Percentiles rank a stretch among this genome's conserved stretches.
phyloP scores from a whole-genome alignment of 2,888 invertebrate genomes.

The Helobdella robusta region DNA sequence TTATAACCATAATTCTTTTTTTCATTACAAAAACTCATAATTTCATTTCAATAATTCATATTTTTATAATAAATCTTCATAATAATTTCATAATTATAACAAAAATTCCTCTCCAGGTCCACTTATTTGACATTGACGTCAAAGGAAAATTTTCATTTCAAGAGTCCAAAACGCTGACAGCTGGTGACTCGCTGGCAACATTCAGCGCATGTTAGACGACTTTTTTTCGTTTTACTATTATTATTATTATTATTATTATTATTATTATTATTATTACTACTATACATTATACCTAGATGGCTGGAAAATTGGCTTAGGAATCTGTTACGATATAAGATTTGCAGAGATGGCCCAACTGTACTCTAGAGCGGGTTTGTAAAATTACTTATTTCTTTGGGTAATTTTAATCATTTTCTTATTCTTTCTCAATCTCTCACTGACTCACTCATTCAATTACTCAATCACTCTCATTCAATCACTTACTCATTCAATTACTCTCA shows the following conservation, averaged over 20 bases:
- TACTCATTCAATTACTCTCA: too few species aligned
- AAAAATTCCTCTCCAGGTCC: constrained; percentile 58
- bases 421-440: too few species aligned
- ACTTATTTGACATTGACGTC: constrained; percentile 89
- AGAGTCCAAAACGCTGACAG: constrained; percentile 72
- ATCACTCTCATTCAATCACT: too few species aligned
- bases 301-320: constrained; percentile 74
- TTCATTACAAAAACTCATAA: not conserved
- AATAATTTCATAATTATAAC: not conserved
- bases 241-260: not conserved
- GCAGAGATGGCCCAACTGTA: constrained; percentile 62
- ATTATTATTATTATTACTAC: constrained; percentile 3
- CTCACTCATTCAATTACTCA: too few species aligned
- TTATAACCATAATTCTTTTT: not conserved
- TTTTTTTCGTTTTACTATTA: not conserved
- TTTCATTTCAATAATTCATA: not conserved
- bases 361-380: constrained; percentile 51
- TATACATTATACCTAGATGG: not conserved
- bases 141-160: constrained; percentile 83
- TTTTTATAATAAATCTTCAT: not conserved
- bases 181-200: constrained; percentile 65
- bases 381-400: too few species aligned
- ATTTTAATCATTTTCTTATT: too few species aligned
- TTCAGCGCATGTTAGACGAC: constrained; percentile 57
- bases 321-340: constrained; percentile 89